phyloP scores from a whole-genome alignment of 2,113 vertebrate species.

The Mastomys coucha region DNA sequence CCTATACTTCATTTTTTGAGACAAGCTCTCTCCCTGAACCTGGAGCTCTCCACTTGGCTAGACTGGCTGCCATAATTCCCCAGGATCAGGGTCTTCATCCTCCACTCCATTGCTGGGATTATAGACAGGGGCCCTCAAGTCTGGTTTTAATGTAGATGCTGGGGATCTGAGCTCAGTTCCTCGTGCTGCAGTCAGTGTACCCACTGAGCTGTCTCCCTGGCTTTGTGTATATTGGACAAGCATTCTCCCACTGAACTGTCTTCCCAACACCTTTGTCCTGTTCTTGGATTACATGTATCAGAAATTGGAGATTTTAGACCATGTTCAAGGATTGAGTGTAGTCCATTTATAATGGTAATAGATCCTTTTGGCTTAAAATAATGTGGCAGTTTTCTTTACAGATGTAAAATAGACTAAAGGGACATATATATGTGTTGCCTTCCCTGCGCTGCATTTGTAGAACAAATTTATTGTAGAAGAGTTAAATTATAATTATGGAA shows the following conservation, averaged over 20 bases:
- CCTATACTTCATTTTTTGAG: background rate
- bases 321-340: background rate
- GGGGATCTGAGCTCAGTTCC: no score
- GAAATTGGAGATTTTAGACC: constrained; percentile 37
- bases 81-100: background rate
- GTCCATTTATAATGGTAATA: background rate
- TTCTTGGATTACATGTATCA: constrained; percentile 18
- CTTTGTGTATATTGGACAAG: background rate
- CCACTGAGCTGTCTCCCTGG: background rate
- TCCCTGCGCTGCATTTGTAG: background rate
- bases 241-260: background rate
- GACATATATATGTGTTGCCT: constrained; percentile 33
- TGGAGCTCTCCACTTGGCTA: background rate
- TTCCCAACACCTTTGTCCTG: background rate
- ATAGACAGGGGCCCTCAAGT: no score
- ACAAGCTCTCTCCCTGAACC: background rate
- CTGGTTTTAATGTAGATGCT: background rate
- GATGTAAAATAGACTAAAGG: background rate
- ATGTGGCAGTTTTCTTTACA: constrained; percentile 27
- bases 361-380: constrained; percentile 19
- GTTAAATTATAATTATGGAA: constrained; percentile 21
- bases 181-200: background rate
- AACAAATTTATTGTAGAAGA: constrained; percentile 9
- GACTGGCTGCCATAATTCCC: background rate
- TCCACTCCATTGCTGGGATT: background rate